Evolutionary conservation across 2,888 invertebrate species (phyloP), one percentile per base, ranked within the genome.

Genomic region (Lapara coniferarum): DNA sequence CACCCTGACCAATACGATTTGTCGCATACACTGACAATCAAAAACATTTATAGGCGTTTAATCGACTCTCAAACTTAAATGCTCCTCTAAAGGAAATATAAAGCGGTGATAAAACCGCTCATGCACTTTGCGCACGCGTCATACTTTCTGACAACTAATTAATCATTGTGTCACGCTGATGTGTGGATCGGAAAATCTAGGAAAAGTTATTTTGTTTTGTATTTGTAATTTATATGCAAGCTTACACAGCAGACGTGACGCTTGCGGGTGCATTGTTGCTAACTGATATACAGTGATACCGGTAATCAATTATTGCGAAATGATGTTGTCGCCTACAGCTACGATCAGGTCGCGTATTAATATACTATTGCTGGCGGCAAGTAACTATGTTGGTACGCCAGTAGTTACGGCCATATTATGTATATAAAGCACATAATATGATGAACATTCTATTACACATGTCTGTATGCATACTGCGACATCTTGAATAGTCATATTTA

Each of bases 11-110:
- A 85, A 84, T 82, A 88, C 85, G 85, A 85, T 87, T 85, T 86
- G 86, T 88, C 85, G 81, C 84, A 63, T 63, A 59, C 59, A 63
- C 53, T 63, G 7, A 82, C 78, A 87, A 86, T 88, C 85, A 85
- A 86, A 86, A 80, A 82, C 83, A 82, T 89, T 89, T 89, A 89
- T 84, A 88, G 88, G 85, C 89, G 87, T 89, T 88, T 88, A 89
- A 89, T 86, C 82, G 86, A 81, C 83, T 78, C 81, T 84, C 82
- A 85, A 87, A 46, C 67, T 63, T 86, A 14, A 63, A 63, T 81
- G 83, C 80, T 85, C 84, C 84, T 84, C 87, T 89, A 89, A 89
- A 87, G 80, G 77, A 84, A 83, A 88, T 84, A 82, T 85, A 85
- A 86, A 84, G 81, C 81, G 87, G 75, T 85, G 84, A 85, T 89